Evolutionary conservation across 2,113 vertebrate genomes (phyloP).

Genomic region (Pteronura brasiliensis): DNA sequence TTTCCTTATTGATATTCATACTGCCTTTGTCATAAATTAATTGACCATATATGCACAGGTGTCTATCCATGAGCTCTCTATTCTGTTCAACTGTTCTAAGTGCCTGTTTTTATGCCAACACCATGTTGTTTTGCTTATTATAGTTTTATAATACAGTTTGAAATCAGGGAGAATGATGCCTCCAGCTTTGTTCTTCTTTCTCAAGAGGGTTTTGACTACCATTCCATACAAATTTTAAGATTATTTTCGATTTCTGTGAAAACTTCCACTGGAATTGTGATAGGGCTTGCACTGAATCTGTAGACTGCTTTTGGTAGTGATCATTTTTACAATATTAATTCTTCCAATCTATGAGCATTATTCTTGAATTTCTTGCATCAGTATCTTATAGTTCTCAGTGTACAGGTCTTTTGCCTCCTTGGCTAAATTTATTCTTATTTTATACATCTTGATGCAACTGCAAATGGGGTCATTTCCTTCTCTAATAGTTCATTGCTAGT

Average conservation of each 20-base stretch:
- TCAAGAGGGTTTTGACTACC: background rate
- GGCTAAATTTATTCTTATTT: background rate
- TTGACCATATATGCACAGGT: background rate
- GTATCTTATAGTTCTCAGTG: background rate
- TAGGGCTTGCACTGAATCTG: background rate
- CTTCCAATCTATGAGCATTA: background rate
- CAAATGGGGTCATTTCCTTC: background rate
- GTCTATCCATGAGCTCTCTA: background rate
- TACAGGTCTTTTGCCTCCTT: background rate
- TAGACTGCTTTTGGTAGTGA: background rate
- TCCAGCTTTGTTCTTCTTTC: background rate
- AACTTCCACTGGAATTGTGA: background rate
- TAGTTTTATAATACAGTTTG: background rate
- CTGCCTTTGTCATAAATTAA: background rate
- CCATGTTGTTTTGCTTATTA: background rate
- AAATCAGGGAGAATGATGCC: background rate
- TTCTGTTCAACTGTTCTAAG: background rate
- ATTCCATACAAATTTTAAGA: background rate
- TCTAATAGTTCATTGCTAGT: background rate
- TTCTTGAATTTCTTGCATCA: background rate
- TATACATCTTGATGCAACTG: background rate
- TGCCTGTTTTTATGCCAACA: background rate
- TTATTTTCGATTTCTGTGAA: background rate
- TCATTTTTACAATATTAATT: background rate
- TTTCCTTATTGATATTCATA: background rate